Evolutionary conservation across 2,888 invertebrate genomes (phyloP).

Genomic region (Erebia ligea): DNA sequence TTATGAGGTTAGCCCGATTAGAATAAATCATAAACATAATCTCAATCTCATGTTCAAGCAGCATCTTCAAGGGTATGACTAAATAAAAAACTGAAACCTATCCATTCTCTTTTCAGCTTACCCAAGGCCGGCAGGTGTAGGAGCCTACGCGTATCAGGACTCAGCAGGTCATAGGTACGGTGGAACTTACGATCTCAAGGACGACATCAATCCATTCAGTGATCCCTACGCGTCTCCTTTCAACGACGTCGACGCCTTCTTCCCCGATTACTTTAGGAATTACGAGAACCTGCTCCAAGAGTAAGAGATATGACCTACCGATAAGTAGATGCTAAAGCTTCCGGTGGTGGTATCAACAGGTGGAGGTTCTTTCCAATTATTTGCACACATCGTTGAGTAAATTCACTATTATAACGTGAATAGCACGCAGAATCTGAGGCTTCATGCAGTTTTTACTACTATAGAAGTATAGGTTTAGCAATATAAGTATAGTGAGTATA

Average conservation of each 20-base stretch:
- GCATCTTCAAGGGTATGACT: no score
- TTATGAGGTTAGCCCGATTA: no score
- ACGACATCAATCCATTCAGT: conserved; percentile 49
- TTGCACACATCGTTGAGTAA: conserved; percentile 10
- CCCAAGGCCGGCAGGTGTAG: conserved; percentile 53
- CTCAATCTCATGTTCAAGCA: no score
- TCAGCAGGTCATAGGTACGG: conserved; percentile 72
- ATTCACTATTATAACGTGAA: conserved; percentile 15
- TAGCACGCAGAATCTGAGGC: background rate
- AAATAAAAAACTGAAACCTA: background rate
- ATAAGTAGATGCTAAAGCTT: conserved; percentile 52
- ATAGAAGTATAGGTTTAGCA: background rate
- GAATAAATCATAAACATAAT: no score
- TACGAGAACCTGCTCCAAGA: conserved; percentile 65
- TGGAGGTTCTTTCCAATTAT: conserved; percentile 23
- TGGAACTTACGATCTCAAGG: conserved; percentile 64
- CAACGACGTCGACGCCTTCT: conserved; percentile 57
- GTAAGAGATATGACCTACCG: conserved; percentile 57
- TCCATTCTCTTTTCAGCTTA: conserved; percentile 39
- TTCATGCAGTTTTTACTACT: background rate
- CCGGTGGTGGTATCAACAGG: conserved; percentile 58
- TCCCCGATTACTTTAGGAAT: conserved; percentile 68
- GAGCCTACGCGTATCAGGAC: conserved; percentile 67
- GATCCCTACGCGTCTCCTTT: conserved; percentile 41
- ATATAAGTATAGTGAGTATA: background rate